Evolutionary conservation across 2,113 vertebrate species (phyloP).

Genomic region (Steatornis caripensis): DNA sequence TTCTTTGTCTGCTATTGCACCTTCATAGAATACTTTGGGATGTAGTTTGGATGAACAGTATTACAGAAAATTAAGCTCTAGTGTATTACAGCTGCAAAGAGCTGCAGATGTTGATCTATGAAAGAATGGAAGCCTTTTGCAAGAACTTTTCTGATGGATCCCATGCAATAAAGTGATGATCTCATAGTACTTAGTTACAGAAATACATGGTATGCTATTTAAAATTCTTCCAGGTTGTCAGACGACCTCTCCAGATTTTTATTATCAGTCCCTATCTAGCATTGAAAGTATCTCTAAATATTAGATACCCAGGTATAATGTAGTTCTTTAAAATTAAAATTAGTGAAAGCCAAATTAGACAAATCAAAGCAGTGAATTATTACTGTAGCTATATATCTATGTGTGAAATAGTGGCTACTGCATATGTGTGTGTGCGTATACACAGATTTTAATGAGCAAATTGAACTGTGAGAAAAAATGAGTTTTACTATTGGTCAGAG

Average conservation of each 20-base stretch:
- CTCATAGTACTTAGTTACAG: background rate
- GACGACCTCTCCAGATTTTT: background rate
- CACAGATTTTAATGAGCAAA: background rate
- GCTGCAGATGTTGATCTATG: background rate
- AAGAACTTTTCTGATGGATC: background rate
- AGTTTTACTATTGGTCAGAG: background rate
- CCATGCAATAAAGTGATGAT: background rate
- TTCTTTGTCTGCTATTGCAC: background rate
- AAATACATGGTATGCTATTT: background rate
- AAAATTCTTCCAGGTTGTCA: background rate
- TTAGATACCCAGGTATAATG: background rate
- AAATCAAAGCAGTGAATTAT: background rate
- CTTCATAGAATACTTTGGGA: background rate
- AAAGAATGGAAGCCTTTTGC: background rate
- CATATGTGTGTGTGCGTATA: accelerated
- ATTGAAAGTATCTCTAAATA: background rate
- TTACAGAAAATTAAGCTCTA: background rate
- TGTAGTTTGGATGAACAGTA: background rate
- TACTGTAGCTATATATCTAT: background rate
- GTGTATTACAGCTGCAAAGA: background rate
- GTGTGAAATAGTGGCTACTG: background rate
- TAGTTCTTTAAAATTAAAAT: background rate
- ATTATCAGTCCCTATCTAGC: background rate
- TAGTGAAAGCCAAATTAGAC: background rate
- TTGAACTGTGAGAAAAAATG: background rate